phyloP scores from a whole-genome alignment of 2,797 vertebrate species.

The Cuculus canorus region DNA sequence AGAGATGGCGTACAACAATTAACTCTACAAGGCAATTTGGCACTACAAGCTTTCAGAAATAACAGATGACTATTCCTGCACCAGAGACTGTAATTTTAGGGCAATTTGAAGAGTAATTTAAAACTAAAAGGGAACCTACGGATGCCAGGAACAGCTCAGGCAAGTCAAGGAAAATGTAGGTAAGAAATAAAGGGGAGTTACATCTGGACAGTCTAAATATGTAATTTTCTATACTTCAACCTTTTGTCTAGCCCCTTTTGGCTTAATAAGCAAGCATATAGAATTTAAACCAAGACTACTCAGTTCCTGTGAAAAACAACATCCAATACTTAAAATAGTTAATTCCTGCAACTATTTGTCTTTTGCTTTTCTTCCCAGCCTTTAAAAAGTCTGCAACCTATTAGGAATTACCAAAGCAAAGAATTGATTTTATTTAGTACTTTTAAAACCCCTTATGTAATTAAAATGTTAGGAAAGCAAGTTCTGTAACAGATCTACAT shows the following conservation, averaged over 20 bases:
- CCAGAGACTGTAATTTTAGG: not conserved
- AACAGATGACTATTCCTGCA: not conserved
- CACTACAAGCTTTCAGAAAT: not conserved
- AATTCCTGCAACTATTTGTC: not conserved
- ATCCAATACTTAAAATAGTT: not conserved
- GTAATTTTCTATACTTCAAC: not conserved
- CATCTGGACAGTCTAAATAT: accelerated
- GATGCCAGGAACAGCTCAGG: not conserved
- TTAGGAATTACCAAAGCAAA: not conserved
- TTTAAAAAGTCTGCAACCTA: not conserved
- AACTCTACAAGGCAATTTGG: not conserved
- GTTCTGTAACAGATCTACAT: not conserved
- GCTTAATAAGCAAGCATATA: not conserved
- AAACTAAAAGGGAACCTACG: not conserved
- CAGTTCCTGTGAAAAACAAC: not conserved
- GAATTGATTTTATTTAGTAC: not conserved
- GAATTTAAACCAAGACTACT: not conserved
- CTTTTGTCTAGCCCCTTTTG: not conserved
- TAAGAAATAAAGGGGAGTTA: not conserved
- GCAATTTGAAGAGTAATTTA: not conserved
- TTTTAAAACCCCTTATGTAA: not conserved
- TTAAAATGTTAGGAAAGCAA: accelerated
- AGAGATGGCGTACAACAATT: not conserved
- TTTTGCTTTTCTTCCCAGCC: not conserved
- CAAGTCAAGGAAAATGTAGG: not conserved